Evolutionary conservation across 2,888 invertebrate species (phyloP).

Genomic region (Tetheella fluctuosa): DNA sequence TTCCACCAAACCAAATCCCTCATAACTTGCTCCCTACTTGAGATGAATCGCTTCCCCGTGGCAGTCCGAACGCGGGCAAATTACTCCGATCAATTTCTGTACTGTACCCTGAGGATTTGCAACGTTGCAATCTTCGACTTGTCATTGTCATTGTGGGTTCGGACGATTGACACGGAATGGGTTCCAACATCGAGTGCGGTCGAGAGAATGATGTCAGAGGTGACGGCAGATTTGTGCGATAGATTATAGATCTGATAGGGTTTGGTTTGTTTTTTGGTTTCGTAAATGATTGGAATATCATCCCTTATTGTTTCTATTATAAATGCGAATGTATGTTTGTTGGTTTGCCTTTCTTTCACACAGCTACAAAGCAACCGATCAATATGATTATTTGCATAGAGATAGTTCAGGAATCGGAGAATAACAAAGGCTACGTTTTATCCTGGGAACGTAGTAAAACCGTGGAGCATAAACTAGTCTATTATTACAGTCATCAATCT

Average conservation of each 20-base stretch:
- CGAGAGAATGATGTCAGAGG: constrained; percentile 23
- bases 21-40: constrained; percentile 15
- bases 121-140: constrained; percentile 77
- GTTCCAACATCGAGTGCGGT: constrained; percentile 25
- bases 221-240: constrained; percentile 15
- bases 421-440: too few relatives aligned
- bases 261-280: constrained; percentile 8
- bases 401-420: too few relatives aligned
- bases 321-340: not conserved
- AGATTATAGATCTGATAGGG: constrained; percentile 17
- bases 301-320: not conserved
- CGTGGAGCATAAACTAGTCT: too few relatives aligned
- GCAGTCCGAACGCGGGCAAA: constrained; percentile 64
- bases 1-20: not conserved
- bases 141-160: constrained; percentile 64
- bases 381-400: too few relatives aligned
- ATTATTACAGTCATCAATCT: too few relatives aligned
- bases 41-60: constrained; percentile 55
- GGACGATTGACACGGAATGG: constrained; percentile 33
- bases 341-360: too few relatives aligned
- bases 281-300: not conserved
- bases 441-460: too few relatives aligned
- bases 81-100: constrained; percentile 74
- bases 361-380: too few relatives aligned
- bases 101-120: constrained; percentile 62